Percentiles rank a stretch among this genome's conserved stretches.
Evolutionary conservation across 2,113 vertebrate species (phyloP).

Genomic region (Castor canadensis): DNA sequence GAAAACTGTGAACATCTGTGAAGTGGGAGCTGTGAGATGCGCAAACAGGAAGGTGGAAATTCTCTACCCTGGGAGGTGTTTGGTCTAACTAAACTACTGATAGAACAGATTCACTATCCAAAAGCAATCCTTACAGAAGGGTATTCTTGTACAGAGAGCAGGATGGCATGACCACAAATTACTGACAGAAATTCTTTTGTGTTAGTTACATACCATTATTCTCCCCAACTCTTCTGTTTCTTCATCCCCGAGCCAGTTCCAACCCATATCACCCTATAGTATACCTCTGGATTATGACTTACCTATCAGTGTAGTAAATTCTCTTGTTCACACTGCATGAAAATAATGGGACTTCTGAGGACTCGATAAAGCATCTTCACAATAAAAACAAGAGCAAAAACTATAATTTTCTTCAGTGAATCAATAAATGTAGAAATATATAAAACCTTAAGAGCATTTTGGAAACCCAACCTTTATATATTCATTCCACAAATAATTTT

Average conservation of each 20-base stretch:
- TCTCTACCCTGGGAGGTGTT: constrained; percentile 76
- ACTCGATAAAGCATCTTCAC: not conserved
- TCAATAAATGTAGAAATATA: constrained; percentile 27
- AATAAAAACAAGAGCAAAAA: constrained; percentile 38
- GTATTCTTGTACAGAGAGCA: not conserved
- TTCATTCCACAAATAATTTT: not conserved
- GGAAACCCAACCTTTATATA: not conserved
- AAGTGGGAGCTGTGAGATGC: constrained; percentile 84
- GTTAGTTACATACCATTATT: not conserved
- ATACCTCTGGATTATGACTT: not conserved
- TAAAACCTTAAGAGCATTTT: not conserved
- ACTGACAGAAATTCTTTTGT: not conserved
- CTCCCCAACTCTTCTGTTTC: not conserved
- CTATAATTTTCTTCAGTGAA: not conserved
- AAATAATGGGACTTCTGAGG: not conserved
- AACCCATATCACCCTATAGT: not conserved
- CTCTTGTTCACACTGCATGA: not conserved
- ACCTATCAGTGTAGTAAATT: not conserved
- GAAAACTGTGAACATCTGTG: constrained; percentile 79
- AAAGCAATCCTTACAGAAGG: not conserved
- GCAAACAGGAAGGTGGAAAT: constrained; percentile 75
- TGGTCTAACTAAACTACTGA: not conserved
- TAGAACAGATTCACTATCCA: not conserved
- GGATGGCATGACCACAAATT: not conserved
- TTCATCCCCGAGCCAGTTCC: not conserved